Conservation (phyloP, 2,797 vertebrate genomes). For the Podargus strigoides region DNA sequence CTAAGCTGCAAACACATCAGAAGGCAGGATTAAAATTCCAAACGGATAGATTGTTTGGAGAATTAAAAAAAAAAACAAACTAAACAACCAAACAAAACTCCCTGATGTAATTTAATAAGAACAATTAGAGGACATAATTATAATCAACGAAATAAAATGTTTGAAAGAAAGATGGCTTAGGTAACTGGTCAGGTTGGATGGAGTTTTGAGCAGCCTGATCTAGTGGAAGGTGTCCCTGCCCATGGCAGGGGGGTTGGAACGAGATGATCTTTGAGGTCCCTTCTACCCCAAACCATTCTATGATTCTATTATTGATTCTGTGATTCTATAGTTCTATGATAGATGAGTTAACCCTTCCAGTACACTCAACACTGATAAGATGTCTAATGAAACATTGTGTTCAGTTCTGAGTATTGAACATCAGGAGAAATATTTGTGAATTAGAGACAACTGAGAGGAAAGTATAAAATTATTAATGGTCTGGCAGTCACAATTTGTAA, state of each 20-base stretch:
- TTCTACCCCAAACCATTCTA: too few relatives aligned
- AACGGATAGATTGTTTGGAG: background rate
- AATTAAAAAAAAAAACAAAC: background rate
- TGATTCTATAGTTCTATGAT: too few relatives aligned
- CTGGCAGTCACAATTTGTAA: background rate
- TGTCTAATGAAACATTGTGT: background rate
- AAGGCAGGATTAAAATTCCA: background rate
- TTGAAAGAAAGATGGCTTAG: background rate
- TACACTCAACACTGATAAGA: background rate
- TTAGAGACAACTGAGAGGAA: background rate
- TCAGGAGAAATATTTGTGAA: background rate
- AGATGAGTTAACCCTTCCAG: background rate
- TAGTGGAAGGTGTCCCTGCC: too few relatives aligned
- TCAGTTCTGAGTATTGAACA: background rate
- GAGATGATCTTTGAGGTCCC: too few relatives aligned
- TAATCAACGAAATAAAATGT: background rate
- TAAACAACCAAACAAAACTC: background rate
- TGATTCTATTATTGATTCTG: too few relatives aligned
- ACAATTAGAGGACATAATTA: background rate
- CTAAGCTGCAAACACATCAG: background rate
- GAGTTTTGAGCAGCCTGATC: too few relatives aligned
- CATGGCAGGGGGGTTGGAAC: too few relatives aligned
- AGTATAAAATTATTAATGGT: background rate
- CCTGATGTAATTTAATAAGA: background rate
- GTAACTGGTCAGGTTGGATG: too few relatives aligned